Evolutionary conservation across 2,888 invertebrate genomes (phyloP).

Genomic region (Limnephilus lunatus): DNA sequence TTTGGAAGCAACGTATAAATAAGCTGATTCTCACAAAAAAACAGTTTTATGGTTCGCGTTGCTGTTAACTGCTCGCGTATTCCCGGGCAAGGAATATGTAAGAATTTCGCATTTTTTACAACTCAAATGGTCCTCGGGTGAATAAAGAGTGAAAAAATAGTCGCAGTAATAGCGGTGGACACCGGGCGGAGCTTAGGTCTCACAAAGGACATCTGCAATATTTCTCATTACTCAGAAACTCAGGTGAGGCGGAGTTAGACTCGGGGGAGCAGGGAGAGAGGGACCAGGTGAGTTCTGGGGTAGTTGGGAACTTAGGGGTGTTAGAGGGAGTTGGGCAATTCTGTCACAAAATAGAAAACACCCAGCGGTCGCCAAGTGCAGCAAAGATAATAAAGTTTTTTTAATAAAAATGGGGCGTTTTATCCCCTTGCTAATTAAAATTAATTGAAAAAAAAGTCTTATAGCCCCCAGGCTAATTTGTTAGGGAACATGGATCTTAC

Average conservation of each 20-base stretch:
- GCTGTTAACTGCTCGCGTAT: not conserved
- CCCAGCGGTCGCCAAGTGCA: constrained; percentile 44
- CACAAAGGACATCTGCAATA: constrained; percentile 56
- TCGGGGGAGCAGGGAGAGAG: not conserved
- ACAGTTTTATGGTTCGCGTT: not conserved
- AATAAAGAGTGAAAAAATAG: constrained; percentile 16
- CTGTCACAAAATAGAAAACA: constrained; percentile 47
- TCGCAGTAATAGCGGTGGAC: constrained; percentile 15
- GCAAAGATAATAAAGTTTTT: not conserved
- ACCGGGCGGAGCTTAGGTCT: not conserved
- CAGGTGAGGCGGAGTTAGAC: constrained; percentile 20
- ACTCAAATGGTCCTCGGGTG: constrained; percentile 39
- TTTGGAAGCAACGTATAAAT: not conserved
- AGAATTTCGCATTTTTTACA: constrained; percentile 32
- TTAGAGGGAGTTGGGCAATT: constrained; percentile 23
- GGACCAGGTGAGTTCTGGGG: constrained; percentile 12
- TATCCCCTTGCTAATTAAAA: too few relatives aligned
- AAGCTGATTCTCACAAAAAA: not conserved
- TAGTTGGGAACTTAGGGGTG: constrained; percentile 23
- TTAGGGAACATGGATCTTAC: too few relatives aligned
- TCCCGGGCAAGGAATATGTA: not conserved
- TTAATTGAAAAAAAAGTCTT: too few relatives aligned
- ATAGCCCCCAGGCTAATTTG: too few relatives aligned
- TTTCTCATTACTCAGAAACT: constrained; percentile 57
- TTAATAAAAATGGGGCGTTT: too few relatives aligned